Conservation (phyloP, 2,888 invertebrate species). For the Copidosoma aretas region DNA sequence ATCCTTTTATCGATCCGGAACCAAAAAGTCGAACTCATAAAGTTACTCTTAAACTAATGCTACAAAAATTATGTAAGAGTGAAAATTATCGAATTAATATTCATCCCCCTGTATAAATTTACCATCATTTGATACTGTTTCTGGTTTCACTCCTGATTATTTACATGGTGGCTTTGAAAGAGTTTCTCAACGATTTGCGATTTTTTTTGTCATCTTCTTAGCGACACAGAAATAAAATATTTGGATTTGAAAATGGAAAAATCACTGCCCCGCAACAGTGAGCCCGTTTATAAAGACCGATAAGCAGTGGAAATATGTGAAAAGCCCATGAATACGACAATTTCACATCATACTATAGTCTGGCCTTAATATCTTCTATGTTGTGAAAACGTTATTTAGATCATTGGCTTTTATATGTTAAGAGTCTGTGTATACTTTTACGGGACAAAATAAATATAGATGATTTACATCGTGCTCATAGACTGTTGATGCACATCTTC, state of each 20-base stretch:
- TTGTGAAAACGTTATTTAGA: neutral
- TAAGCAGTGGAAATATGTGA: constrained; percentile 4
- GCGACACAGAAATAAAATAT: neutral
- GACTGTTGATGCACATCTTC: constrained; percentile 22
- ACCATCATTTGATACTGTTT: constrained; percentile 16
- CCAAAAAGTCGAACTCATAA: too few species aligned
- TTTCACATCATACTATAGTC: constrained; percentile 17
- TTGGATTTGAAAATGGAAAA: constrained; percentile 5
- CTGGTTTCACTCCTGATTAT: constrained; percentile 18
- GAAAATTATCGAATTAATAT: neutral
- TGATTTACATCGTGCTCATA: constrained; percentile 20
- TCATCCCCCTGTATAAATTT: constrained; percentile 25
- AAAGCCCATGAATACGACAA: constrained; percentile 20
- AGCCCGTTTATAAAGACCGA: constrained; percentile 1
- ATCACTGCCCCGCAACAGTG: constrained; percentile 17
- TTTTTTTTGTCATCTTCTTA: neutral
- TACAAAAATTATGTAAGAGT: neutral
- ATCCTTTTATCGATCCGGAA: neutral
- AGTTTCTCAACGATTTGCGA: constrained; percentile 2
- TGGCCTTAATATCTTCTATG: neutral
- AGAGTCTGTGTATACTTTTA: constrained; percentile 23
- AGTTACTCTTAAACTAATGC: too few species aligned
- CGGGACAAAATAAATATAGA: constrained; percentile 5
- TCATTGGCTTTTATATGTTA: constrained; percentile 26
- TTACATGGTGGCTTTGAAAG: constrained; percentile 15